These are phyloP conservation scores for Limnothrissa miodon DNA, from an alignment of 2,113 vertebrate species.

Conservation along the genomic window DNA sequence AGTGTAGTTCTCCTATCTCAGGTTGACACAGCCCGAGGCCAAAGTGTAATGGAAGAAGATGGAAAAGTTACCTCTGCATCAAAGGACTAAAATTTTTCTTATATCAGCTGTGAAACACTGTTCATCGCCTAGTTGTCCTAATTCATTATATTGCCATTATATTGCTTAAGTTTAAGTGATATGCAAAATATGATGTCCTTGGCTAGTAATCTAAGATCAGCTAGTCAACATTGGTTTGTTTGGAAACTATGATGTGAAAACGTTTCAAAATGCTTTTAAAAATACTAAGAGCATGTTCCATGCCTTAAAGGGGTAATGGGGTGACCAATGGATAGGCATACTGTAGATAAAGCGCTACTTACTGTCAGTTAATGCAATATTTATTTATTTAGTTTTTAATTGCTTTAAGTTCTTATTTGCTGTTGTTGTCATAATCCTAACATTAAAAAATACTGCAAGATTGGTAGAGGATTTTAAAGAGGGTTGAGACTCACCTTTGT, in stretches of 20 bases:
- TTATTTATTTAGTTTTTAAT: neutral
- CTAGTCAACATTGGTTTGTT: neutral
- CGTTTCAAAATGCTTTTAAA: neutral
- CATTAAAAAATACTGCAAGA: neutral
- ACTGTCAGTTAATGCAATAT: conserved; percentile 5
- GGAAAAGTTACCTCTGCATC: neutral
- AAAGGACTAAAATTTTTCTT: neutral
- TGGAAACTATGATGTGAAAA: neutral
- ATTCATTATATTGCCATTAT: neutral
- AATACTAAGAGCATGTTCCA: neutral
- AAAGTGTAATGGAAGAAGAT: neutral
- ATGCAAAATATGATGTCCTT: neutral
- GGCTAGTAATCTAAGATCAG: neutral
- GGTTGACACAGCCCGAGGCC: neutral
- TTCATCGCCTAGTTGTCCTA: neutral
- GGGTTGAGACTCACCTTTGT: neutral
- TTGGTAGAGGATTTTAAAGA: neutral
- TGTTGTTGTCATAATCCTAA: conserved; percentile 1
- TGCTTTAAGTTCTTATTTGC: neutral
- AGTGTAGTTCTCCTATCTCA: neutral
- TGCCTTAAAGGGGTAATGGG: neutral
- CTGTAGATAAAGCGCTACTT: neutral
- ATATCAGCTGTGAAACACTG: neutral
- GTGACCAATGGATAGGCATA: neutral
- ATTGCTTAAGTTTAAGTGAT: neutral